Conservation (phyloP, 2,888 invertebrate species). For the Drosophila anceps region DNA sequence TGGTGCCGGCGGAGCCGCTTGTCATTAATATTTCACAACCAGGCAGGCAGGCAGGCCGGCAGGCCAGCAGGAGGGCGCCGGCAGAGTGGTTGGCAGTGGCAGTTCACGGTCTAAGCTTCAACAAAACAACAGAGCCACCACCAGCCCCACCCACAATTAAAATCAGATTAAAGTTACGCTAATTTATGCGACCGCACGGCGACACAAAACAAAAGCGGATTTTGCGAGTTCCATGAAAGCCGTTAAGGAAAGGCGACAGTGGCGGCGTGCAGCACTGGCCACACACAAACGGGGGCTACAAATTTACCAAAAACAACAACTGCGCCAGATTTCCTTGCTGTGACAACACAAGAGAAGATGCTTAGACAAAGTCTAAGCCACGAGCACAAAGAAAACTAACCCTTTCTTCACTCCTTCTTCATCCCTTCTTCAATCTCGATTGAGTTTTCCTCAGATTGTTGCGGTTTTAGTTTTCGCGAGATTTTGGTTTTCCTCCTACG, state of each 20-base stretch:
- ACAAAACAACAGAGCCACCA: slow-evolving; percentile 42
- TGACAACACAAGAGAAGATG: slow-evolving; percentile 1
- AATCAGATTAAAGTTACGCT: slow-evolving; percentile 82
- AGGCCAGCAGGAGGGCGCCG: background rate
- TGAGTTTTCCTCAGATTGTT: slow-evolving; percentile 17
- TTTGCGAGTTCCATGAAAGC: slow-evolving; percentile 46
- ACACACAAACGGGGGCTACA: background rate
- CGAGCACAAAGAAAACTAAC: slow-evolving; percentile 1
- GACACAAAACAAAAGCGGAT: slow-evolving; percentile 75
- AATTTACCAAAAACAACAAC: slow-evolving; percentile 8
- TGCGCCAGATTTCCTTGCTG: background rate
- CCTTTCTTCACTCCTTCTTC: no score
- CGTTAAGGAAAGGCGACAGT: slow-evolving; percentile 21
- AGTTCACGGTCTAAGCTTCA: slow-evolving; percentile 54
- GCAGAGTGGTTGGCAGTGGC: slow-evolving; percentile 6
- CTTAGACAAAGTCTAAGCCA: slow-evolving; percentile 10
- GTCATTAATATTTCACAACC: slow-evolving; percentile 76
- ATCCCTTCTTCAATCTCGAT: slow-evolving; percentile 7
- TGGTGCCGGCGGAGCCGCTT: slow-evolving; percentile 36
- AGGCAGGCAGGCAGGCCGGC: slow-evolving; percentile 23
- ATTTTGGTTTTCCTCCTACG: slow-evolving; percentile 3
- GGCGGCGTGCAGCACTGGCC: slow-evolving; percentile 1
- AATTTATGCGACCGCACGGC: slow-evolving; percentile 83
- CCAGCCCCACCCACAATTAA: slow-evolving; percentile 67
- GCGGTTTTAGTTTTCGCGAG: slow-evolving; percentile 52